Evolutionary conservation across 2,888 invertebrate species (phyloP).

Genomic region (Dasysyrphus tricinctus): DNA sequence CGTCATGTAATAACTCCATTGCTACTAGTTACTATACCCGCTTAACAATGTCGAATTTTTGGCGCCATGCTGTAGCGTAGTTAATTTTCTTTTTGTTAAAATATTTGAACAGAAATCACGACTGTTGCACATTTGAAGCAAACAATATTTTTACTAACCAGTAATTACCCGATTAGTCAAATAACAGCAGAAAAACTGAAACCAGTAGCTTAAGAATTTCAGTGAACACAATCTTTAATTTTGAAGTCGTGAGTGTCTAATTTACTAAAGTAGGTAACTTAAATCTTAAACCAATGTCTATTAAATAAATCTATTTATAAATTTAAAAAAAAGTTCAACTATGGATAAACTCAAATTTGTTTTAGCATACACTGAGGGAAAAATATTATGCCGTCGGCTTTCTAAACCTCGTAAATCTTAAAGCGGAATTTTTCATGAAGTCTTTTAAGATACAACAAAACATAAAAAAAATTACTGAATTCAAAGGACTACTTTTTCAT

Average conservation of each 20-base stretch:
- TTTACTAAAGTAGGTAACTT: neutral
- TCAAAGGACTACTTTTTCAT: too few relatives aligned
- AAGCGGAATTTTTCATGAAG: too few relatives aligned
- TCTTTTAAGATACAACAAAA: too few relatives aligned
- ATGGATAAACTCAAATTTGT: too few relatives aligned
- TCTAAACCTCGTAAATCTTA: too few relatives aligned
- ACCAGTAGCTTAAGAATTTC: neutral
- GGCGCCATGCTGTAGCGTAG: neutral
- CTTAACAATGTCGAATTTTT: neutral
- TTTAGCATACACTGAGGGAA: too few relatives aligned
- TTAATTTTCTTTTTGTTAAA: neutral
- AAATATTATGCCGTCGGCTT: too few relatives aligned
- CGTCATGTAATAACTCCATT: neutral
- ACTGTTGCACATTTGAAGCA: neutral
- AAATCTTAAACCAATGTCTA: neutral
- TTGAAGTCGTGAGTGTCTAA: slow-evolving; percentile 10
- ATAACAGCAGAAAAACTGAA: neutral
- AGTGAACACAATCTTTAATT: neutral
- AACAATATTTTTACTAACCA: neutral
- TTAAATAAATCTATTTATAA: neutral
- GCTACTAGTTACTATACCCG: neutral
- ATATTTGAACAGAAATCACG: slow-evolving; percentile 1
- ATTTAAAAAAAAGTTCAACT: too few relatives aligned
- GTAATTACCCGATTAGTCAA: slow-evolving; percentile 14
- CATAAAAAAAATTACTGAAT: too few relatives aligned